Conservation (phyloP, 1,140 invertebrate species). For the Hydropsyche tenuis region DNA sequence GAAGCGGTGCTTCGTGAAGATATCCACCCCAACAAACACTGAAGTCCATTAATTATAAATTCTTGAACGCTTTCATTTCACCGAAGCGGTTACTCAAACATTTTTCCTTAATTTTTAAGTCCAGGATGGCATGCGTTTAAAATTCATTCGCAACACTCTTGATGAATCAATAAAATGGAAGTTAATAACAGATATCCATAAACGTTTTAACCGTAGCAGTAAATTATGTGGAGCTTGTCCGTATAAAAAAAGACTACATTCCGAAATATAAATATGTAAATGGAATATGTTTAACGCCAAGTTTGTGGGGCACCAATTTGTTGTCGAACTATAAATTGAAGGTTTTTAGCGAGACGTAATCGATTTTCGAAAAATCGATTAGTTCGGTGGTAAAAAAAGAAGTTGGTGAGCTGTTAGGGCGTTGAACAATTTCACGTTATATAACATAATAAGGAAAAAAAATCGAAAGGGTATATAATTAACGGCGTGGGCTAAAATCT, state of each 20-base stretch:
- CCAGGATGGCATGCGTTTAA: too few species aligned
- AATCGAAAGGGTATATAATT: conserved; percentile 21
- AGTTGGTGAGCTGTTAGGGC: neutral
- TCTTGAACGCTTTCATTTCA: neutral
- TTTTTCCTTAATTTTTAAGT: too few species aligned
- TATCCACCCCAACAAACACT: conserved; percentile 29
- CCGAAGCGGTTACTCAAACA: neutral
- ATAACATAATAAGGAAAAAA: conserved; percentile 22
- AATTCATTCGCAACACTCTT: too few species aligned
- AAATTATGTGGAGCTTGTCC: too few species aligned
- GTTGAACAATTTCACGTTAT: neutral
- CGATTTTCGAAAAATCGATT: conserved; percentile 3
- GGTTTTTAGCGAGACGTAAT: conserved; percentile 13
- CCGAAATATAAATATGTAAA: neutral
- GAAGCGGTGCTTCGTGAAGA: neutral
- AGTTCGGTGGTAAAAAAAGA: neutral
- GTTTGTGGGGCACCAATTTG: conserved; percentile 1
- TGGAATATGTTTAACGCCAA: conserved; percentile 17
- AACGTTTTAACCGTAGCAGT: too few species aligned
- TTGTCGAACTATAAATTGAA: neutral
- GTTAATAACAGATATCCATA: too few species aligned
- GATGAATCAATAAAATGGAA: too few species aligned
- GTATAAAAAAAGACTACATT: neutral
- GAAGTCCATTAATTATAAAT: conserved; percentile 13
- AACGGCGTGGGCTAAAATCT: conserved; percentile 7